phyloP scores from a whole-genome alignment of 2,113 vertebrate species.

The Picathartes gymnocephalus region DNA sequence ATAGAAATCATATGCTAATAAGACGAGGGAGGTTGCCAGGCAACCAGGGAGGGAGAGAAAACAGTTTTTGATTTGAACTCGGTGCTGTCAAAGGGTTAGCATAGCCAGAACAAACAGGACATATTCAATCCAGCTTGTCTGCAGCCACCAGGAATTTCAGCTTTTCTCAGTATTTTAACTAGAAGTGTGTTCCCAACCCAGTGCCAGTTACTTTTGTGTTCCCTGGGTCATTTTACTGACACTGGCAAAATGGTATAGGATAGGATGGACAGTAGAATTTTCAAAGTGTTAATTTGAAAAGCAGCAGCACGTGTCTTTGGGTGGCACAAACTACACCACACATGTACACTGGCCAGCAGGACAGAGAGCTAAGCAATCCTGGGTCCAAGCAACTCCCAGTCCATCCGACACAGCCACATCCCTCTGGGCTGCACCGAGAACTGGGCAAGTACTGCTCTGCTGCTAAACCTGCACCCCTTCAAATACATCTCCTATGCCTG shows the following conservation, averaged over 20 bases:
- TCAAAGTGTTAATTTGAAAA: background rate
- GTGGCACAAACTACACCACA: background rate
- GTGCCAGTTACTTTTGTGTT: background rate
- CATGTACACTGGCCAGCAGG: background rate
- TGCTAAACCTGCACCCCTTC: background rate
- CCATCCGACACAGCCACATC: background rate
- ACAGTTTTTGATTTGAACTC: conserved; percentile 64
- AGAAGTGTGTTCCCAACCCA: background rate
- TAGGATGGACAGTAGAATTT: background rate
- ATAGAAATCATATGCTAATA: conserved; percentile 70
- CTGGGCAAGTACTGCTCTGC: background rate
- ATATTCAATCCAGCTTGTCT: conserved; percentile 7
- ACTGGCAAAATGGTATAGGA: background rate
- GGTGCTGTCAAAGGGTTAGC: conserved; percentile 59
- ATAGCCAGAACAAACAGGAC: conserved; percentile 55
- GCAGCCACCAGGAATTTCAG: background rate
- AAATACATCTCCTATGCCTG: background rate
- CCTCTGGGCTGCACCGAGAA: background rate
- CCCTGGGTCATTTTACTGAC: background rate
- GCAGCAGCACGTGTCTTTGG: background rate
- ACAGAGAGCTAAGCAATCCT: background rate
- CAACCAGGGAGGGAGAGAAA: conserved; percentile 59
- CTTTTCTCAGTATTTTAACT: background rate
- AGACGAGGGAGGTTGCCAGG: conserved; percentile 63
- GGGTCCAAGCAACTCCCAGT: background rate